Evolutionary conservation across 1,140 invertebrate species (phyloP), one percentile per base, ranked within the genome.

Genomic region (Homarus americanus): DNA sequence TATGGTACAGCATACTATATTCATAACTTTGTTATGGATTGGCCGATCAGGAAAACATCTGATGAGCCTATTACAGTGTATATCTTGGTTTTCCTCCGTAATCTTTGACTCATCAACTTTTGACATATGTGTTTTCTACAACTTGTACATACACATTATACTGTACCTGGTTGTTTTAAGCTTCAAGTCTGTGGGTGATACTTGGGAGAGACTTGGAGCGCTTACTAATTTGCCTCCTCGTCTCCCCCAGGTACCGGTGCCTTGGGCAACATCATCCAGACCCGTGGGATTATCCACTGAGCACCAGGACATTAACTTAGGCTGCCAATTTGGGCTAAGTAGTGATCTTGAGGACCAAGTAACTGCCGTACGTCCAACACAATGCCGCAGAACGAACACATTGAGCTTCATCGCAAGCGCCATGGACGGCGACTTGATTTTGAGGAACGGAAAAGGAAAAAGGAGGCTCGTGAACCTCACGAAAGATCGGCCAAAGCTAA

Each of bases 321-420:
- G 24, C 75, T n/a, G 38, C 15, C 32, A 3, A 44, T 12, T 44
- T 38, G 34, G 15, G 41, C n/a, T n/a, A n/a, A n/a, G 15, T 41
- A 44, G 2, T 24, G 24, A 24, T 17, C 66, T 38, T 28, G 20
- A 17, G 44, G 17, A 49, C 9, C 44, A 49, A 49, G 17, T 49
- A 10, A 49, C 44, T 49, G 44, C 2, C 17, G 17, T 24, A 58
- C 53, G 24, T 24, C 24, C 24, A 24, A 24, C 87, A 97, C 93
- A 93, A 99, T 99, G 99, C 99, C 99, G 93, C 99, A 99, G 95
- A 99, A 99, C 96, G 99, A 99, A 94, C 98, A 99, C 95, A 99
- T 99, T 95, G 99, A 99, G 93, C 96, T 99, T 80, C 98, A 99
- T 94, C 96, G 97, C 93, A 99, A 99, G 94, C 96, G 99, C 2